Evolutionary conservation across 2,797 vertebrate genomes (phyloP).

Genomic region (Cuculus canorus): DNA sequence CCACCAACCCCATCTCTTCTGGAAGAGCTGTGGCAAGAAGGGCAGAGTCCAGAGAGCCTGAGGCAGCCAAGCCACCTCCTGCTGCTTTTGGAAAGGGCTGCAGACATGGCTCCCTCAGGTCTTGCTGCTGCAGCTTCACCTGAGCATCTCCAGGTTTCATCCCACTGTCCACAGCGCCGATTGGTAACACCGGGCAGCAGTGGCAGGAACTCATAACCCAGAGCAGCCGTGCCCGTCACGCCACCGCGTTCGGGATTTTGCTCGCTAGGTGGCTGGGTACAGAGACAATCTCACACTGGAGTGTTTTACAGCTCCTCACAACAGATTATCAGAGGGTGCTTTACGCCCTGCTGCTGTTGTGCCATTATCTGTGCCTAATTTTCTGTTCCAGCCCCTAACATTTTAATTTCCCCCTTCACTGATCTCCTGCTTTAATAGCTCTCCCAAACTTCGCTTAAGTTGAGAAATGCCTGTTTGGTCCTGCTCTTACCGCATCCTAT

Average conservation of each 20-base stretch:
- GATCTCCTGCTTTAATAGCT: background rate
- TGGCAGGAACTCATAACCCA: background rate
- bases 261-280: background rate
- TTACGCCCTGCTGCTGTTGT: background rate
- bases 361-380: slow-evolving; percentile 10
- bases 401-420: slow-evolving; percentile 25
- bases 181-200: fast-evolving
- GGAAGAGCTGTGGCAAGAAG: background rate
- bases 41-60: background rate
- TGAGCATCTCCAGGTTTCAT: background rate
- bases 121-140: background rate
- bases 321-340: background rate
- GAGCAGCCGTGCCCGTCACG: background rate
- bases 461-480: slow-evolving; percentile 1
- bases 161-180: fast-evolving
- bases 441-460: background rate
- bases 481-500: background rate
- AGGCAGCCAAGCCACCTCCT: background rate
- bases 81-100: background rate
- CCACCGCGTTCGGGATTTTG: background rate
- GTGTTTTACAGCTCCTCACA: background rate
- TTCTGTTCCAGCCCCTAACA: background rate
- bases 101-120: background rate
- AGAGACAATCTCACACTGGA: background rate
- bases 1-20: background rate